Percentiles rank a stretch among this genome's conserved stretches.
phyloP scores from a whole-genome alignment of 1,140 invertebrate species.

The Archegozetes longisetosus region DNA sequence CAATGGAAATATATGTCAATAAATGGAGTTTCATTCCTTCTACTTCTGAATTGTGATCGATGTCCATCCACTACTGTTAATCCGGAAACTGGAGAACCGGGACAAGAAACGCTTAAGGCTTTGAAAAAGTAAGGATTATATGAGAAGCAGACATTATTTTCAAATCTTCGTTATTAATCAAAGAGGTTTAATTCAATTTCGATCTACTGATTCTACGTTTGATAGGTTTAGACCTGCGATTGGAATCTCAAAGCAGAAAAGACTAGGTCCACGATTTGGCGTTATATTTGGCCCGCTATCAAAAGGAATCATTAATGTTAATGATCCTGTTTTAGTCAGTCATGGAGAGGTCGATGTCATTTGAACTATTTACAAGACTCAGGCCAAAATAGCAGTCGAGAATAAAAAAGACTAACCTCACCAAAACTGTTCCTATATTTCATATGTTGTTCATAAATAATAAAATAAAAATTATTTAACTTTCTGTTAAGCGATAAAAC shows the following conservation, averaged over 20 bases:
- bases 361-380: no score
- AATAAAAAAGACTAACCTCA: no score
- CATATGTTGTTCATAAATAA: no score
- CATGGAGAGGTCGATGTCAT: neutral
- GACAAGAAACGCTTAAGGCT: neutral
- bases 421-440: no score
- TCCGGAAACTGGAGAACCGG: neutral
- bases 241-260: neutral
- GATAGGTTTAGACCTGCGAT: neutral
- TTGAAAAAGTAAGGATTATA: neutral
- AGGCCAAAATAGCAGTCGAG: no score
- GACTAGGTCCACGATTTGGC: neutral
- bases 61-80: neutral
- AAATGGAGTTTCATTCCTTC: neutral
- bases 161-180: neutral
- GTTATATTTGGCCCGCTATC: neutral
- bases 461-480: no score
- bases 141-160: neutral
- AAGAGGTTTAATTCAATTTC: no score
- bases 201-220: neutral
- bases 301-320: neutral
- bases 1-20: neutral
- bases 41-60: neutral
- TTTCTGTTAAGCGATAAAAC: no score
- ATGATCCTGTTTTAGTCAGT: neutral